Evolutionary conservation across 2,113 vertebrate species (phyloP).

Genomic region (Anhinga anhinga): DNA sequence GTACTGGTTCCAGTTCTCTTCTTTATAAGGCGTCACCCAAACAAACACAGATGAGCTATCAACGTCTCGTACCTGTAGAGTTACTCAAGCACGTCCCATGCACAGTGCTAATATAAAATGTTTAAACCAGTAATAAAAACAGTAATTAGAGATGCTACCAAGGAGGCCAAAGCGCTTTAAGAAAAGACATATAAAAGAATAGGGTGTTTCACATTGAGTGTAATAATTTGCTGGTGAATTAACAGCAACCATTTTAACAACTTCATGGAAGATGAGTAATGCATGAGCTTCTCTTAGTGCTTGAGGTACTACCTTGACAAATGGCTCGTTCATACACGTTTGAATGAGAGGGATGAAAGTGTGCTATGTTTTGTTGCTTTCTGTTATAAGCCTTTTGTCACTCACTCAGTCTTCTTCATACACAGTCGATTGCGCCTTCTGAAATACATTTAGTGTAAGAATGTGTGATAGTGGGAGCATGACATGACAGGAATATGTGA

Average conservation of each 20-base stretch:
- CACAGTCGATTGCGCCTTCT: background rate
- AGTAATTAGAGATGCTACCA: background rate
- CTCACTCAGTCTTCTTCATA: background rate
- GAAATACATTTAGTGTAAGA: background rate
- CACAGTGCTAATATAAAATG: background rate
- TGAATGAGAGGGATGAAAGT: background rate
- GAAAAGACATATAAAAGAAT: background rate
- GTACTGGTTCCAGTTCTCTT: background rate
- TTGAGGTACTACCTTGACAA: conserved; percentile 15
- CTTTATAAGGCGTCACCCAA: background rate
- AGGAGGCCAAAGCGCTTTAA: background rate
- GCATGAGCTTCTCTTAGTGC: background rate
- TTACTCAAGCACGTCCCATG: background rate
- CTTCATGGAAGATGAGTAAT: background rate
- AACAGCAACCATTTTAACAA: background rate
- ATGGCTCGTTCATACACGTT: background rate
- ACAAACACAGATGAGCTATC: background rate
- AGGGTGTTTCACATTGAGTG: background rate
- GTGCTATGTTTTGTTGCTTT: background rate
- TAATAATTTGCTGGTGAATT: conserved; percentile 11
- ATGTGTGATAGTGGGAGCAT: background rate
- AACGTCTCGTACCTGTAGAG: background rate
- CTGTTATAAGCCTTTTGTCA: background rate
- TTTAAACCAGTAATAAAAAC: background rate
- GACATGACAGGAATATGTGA: background rate